Conservation (phyloP, 2,113 vertebrate species). For the Pituophis catenifer region DNA sequence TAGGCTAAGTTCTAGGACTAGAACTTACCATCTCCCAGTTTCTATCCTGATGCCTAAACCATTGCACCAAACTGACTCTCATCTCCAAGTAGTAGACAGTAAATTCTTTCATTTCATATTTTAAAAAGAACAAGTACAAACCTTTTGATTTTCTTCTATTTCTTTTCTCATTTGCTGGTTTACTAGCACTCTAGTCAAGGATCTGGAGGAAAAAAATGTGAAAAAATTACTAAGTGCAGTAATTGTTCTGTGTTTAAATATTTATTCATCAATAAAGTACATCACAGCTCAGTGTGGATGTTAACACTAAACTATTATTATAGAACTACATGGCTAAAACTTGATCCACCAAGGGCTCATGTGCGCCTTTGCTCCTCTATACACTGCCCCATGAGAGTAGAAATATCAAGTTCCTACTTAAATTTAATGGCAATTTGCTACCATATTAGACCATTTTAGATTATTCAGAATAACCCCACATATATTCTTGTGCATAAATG, state of each 20-base stretch:
- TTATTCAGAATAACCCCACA: neutral
- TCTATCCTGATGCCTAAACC: neutral
- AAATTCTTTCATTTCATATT: neutral
- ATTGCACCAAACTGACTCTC: neutral
- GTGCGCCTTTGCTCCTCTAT: neutral
- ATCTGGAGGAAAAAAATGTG: slow-evolving; percentile 79
- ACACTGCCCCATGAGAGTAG: neutral
- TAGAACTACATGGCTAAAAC: neutral
- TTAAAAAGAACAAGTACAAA: slow-evolving; percentile 62
- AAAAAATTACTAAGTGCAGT: neutral
- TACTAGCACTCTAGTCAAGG: slow-evolving; percentile 85
- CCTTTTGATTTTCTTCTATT: slow-evolving; percentile 97
- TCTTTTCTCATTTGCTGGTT: slow-evolving; percentile 88
- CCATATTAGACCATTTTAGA: neutral
- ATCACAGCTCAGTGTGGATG: neutral
- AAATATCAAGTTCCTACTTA: neutral
- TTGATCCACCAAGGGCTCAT: neutral
- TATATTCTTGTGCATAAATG: neutral
- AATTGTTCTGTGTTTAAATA: neutral
- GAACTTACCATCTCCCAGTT: no score
- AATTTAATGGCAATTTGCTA: neutral
- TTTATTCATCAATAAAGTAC: neutral
- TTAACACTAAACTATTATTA: neutral
- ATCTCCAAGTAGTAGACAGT: neutral
- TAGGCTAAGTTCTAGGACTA: no score